These are phyloP conservation scores for Drosophila dunni DNA, from an alignment of 1,140 invertebrate species.

Conservation along the genomic window DNA sequence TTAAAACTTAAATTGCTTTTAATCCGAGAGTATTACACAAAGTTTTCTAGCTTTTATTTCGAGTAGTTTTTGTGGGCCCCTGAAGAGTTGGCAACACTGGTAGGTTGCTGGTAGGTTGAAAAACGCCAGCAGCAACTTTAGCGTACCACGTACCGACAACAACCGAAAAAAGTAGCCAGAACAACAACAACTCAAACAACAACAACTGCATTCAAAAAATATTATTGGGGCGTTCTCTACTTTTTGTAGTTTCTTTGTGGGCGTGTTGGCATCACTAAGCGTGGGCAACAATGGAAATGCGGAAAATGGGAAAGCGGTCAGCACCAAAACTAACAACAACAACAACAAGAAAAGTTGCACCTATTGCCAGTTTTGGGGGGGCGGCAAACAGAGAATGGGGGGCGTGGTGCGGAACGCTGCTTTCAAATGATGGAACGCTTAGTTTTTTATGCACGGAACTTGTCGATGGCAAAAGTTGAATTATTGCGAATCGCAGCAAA, in stretches of 20 bases:
- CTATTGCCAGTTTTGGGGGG: slow-evolving; percentile 28
- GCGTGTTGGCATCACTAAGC: slow-evolving; percentile 26
- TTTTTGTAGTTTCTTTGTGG: background rate
- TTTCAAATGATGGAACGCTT: slow-evolving; percentile 50
- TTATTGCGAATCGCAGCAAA: slow-evolving; percentile 33
- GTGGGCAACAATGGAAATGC: slow-evolving; percentile 26
- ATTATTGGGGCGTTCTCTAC: slow-evolving; percentile 40
- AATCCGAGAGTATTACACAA: too few relatives aligned
- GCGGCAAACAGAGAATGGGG: background rate
- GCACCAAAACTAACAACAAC: slow-evolving; percentile 12
- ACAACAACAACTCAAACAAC: slow-evolving; percentile 18
- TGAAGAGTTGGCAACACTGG: too few relatives aligned
- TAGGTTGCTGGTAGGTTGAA: slow-evolving; percentile 20
- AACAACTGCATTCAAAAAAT: slow-evolving; percentile 50
- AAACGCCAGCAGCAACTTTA: slow-evolving; percentile 42
- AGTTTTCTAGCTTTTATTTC: too few relatives aligned
- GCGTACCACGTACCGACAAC: slow-evolving; percentile 32
- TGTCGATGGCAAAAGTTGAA: slow-evolving; percentile 55
- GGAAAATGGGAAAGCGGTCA: slow-evolving; percentile 29
- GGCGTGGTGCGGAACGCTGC: slow-evolving; percentile 1
- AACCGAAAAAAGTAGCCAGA: slow-evolving; percentile 24
- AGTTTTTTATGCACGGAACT: slow-evolving; percentile 53
- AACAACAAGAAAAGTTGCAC: slow-evolving; percentile 36
- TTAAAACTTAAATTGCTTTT: too few relatives aligned
- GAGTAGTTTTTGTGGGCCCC: too few relatives aligned